Evolutionary conservation across 1,140 invertebrate species (phyloP), one percentile per base, ranked within the genome.

Genomic region (Drosophila lacertosa): DNA sequence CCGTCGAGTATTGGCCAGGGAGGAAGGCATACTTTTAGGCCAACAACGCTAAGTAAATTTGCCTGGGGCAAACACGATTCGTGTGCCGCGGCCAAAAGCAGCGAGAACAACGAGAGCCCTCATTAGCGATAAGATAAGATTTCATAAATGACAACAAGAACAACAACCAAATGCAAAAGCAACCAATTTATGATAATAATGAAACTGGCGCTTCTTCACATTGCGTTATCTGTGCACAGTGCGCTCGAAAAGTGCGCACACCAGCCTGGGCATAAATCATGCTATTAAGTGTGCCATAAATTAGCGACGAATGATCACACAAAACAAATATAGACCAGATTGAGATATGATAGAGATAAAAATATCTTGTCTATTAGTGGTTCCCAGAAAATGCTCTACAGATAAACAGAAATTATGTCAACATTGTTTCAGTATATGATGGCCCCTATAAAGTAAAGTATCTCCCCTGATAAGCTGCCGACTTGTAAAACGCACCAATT

Each of bases 21-120:
- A 66, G 18, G 20, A 10, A 65, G 77, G 81, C 77, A 86, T 86
- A 86, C 81, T 86, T 86, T 86, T 86, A 77, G 81, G 81, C 82
- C 66, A 51, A 32, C 60, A 47, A 60, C 48, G 73, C 59, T 70
- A 62, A 77, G 63, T 35, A 81, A 81, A 83, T 83, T 72, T 74
- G 42, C 39, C 6, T 7, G 67, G 55, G 20, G n/a, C 70, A 78
- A 76, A 53, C 62, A 73, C 9, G 24, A 5, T 16, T 20, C 29
- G 26, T 29, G 26, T 9, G 26, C 26, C 24, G 24, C 24, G 9
- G 18, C 4, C 51, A 51, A 54, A 47, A 35, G 44, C 16, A 55
- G 55, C 13, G 37, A 66, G 40, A 57, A 11, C 22, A 57, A n/a
- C n/a, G 44, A 40, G 58, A 50, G 70, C 35, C 29, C 15, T n/a